Base-by-base conservation (phyloP, 2,797 vertebrate species). In the Phataginus tetradactyla region DNA sequence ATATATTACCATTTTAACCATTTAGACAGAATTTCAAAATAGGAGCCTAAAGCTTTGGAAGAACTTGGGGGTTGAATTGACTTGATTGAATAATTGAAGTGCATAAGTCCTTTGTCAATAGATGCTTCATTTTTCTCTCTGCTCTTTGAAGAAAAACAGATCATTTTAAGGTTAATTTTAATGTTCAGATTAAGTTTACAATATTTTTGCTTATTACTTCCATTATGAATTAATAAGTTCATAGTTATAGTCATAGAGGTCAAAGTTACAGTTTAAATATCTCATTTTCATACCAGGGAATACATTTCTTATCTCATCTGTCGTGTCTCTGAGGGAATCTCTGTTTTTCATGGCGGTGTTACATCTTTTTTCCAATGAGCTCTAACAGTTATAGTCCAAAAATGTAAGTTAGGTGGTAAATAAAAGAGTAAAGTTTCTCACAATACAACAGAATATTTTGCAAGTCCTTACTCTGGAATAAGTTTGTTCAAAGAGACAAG, bases 261-360 rank as follows among this genome's bases (percentile, higher is more conserved):
- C 55, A 80, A 86, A 63, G 34, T 71, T 80, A 34, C 14, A 92
- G 74, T 95, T 94, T 89, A 63, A 74, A 84, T 64, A 53, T 45
- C 42, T 90, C 13, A 39, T 59, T 87, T 86, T 75, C 77, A 5
- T 86, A 77, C 45, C 7, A 11, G 23, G 23, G 29, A 86, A 69
- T 34, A 45, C 18, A 72, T 45, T 68, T 75, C 23, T 94, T 77
- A 4, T 39, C 51, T 42, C 11, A 80, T 64, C 59, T 93, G 66
- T 66, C 92, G 7, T 91, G 53, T 79, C 86, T 95, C 72, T 81
- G 39, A 63, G 7, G 9, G 10, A 12, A 94, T 86, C 23, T 49
- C 80, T 94, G 5, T 45, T 90, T 94, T 93, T 90, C 83, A 39
- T 23, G 25, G 23, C 92, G 81, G 92, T 59, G 3, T 78, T 64